phyloP scores from a whole-genome alignment of 2,888 invertebrate genomes.

The Plagodis dolabraria region DNA sequence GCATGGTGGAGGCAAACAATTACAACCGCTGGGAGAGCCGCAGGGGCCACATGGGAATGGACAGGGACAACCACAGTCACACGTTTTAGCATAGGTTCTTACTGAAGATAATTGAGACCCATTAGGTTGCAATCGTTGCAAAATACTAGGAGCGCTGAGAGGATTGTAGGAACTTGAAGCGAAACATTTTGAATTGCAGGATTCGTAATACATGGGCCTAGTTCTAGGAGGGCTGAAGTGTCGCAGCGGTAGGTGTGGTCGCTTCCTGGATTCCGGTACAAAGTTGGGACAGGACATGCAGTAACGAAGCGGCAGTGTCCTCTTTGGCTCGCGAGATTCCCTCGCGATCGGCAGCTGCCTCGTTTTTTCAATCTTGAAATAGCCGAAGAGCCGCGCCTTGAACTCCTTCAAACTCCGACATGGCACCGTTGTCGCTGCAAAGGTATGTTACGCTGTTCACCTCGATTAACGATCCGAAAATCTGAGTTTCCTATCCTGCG shows the following conservation, averaged over 20 bases:
- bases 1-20: slow-evolving; percentile 66
- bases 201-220: slow-evolving; percentile 33
- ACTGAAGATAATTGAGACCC: slow-evolving; percentile 19
- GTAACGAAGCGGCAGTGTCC: slow-evolving; percentile 41
- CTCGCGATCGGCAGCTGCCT: slow-evolving; percentile 43
- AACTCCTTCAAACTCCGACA: slow-evolving; percentile 54
- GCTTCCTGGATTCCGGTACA: slow-evolving; percentile 36
- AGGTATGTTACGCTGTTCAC: slow-evolving; percentile 69
- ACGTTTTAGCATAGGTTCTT: slow-evolving; percentile 41
- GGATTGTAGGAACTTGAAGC: slow-evolving; percentile 10
- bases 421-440: slow-evolving; percentile 67
- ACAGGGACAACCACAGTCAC: slow-evolving; percentile 43
- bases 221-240: slow-evolving; percentile 43
- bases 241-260: slow-evolving; percentile 31
- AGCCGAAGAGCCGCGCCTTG: slow-evolving; percentile 42
- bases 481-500: slow-evolving; percentile 14
- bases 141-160: slow-evolving; percentile 15
- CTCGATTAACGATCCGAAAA: slow-evolving; percentile 53
- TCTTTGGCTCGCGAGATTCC: slow-evolving; percentile 32
- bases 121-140: slow-evolving; percentile 17
- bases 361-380: slow-evolving; percentile 46
- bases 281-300: slow-evolving; percentile 58
- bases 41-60: slow-evolving; percentile 53
- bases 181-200: slow-evolving; percentile 7
- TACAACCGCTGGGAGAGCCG: slow-evolving; percentile 50